Evolutionary conservation across 2,797 vertebrate genomes (phyloP), one percentile per base, ranked within the genome.

Genomic region (Poeciliopsis presidionis): DNA sequence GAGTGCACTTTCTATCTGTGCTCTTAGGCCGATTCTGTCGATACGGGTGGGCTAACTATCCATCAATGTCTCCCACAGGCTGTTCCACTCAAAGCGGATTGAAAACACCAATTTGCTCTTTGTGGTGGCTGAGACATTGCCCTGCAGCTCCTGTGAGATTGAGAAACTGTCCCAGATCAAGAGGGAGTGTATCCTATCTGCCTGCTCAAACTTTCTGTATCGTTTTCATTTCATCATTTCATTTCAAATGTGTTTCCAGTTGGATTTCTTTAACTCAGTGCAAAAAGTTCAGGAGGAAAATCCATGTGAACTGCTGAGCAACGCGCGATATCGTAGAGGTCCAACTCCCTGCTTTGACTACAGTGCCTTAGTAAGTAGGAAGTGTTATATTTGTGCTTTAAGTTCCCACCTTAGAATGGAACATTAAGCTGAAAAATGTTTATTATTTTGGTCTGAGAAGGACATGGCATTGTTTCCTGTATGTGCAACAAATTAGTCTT

Each of bases 281-380:
- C 72, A 51, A 86, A 90, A 96, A 99, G 95, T 95, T 89, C 95
- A 95, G 81, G 97, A 98, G 90, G 95, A 96, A 81, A 95, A 96
- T 90, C 95, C 95, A 33, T 99, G 98, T 88, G 97, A 98, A 83
- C 96, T 98, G 80, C 95, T 98, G 87, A 97, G 97, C 89, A 96
- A 96, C 41, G 97, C 98, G 5, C 95, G 98, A 5, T 99, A 98
- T 92, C 96, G 98, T 73, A 98, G 97, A 96, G 98, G 98, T 74
- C 98, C 98, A 1, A 95, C 96, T 74, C 97, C 97, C 95, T 99
- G 98, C 96, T 99, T 99, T 79, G 98, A 99, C 95, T 99, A 98
- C 94, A 99, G 97, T 94, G 93, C 94, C 89, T 97, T 97, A 96
- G 98, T 99, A 80, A 90, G 88, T 91, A 76, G 28, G 45, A 33